Conservation (phyloP, 92 coral and sea anemone genomes). For the Umimayanthus chanpuru region DNA sequence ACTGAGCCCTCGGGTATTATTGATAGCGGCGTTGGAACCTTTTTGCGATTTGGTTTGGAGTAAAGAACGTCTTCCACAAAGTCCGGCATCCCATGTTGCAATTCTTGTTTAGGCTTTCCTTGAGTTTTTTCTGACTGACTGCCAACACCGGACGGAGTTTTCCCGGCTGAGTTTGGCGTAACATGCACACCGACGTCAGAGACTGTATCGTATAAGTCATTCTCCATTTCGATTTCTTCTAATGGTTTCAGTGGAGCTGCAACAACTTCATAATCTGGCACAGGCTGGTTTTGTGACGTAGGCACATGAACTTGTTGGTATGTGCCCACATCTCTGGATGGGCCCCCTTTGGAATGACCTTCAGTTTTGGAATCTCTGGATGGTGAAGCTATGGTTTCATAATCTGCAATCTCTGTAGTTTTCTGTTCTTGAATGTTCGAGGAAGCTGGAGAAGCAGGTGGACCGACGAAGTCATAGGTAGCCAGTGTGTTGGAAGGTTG, state of each 20-base stretch:
- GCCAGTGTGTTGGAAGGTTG: conserved; percentile 15
- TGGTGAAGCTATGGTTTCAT: conserved; percentile 1
- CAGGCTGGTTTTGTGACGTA: background rate
- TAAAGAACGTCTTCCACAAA: conserved; percentile 1
- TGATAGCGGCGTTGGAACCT: background rate
- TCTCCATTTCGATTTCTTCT: background rate
- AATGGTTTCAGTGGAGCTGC: background rate
- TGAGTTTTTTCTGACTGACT: background rate
- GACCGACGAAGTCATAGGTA: conserved; percentile 4
- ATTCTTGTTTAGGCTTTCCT: background rate
- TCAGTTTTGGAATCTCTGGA: background rate
- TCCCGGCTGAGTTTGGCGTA: conserved; percentile 3
- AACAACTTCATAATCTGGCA: conserved; percentile 26
- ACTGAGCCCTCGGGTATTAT: conserved; percentile 1
- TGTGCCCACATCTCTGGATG: background rate
- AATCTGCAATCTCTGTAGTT: background rate
- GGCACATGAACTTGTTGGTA: background rate
- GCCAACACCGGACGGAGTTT: background rate
- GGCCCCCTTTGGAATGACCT: background rate
- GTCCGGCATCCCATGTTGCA: background rate
- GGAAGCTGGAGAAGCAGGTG: background rate
- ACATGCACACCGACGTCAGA: background rate
- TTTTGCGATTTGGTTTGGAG: conserved; percentile 14
- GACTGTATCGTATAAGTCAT: conserved; percentile 13
- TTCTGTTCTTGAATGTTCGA: background rate